A percentile compares a stretch with the other conserved stretches of the same genome.
These are phyloP conservation scores for Discoglossus pictus DNA, from an alignment of 2,797 vertebrate genomes.

Conservation along the genomic window DNA sequence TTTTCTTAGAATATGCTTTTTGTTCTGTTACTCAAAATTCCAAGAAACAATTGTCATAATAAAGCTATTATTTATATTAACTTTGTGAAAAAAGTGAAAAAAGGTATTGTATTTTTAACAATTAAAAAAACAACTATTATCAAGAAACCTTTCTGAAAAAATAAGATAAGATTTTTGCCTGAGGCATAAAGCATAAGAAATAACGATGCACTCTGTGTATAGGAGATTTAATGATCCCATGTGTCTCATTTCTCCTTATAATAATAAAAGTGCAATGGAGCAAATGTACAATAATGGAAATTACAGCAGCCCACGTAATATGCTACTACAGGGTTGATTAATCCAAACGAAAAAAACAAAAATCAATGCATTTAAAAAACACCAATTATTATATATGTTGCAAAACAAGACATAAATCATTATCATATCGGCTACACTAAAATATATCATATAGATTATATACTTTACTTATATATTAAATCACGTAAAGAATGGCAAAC, in stretches of 20 bases:
- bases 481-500: no score
- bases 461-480: no score
- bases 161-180: constrained; percentile 9
- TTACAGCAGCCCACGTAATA: neutral
- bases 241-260: constrained; percentile 8
- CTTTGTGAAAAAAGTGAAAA: no score
- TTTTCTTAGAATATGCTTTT: no score
- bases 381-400: neutral
- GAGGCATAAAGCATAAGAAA: constrained; percentile 21
- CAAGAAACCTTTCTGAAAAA: constrained; percentile 4
- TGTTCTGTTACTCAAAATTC: no score
- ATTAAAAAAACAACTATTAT: no score
- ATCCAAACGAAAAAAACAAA: constrained; percentile 9
- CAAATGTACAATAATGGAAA: constrained; percentile 21
- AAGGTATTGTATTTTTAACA: no score
- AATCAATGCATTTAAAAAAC: neutral
- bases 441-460: no score
- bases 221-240: constrained; percentile 25
- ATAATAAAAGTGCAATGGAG: constrained; percentile 27
- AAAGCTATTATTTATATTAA: no score
- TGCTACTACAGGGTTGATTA: constrained; percentile 19
- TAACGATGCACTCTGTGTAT: constrained; percentile 27
- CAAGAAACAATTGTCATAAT: no score
- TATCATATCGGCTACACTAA: neutral
- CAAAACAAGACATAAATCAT: neutral